Evolutionary conservation across 2,797 vertebrate species (phyloP).

Genomic region (Gadopsis bispinosus): DNA sequence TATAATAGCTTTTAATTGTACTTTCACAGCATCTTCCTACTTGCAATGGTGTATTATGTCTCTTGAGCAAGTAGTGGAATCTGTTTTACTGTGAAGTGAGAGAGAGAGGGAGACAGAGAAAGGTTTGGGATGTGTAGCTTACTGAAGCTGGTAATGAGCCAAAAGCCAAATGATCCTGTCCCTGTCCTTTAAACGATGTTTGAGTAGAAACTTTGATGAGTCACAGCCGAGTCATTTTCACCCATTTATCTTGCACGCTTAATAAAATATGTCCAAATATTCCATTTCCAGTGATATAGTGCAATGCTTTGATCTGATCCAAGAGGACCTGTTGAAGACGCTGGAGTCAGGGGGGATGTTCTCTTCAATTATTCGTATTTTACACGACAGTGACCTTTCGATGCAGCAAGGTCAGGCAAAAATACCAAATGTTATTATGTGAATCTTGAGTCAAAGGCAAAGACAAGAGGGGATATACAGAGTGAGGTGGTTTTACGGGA

Average conservation of each 20-base stretch:
- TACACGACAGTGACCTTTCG: slow-evolving; percentile 20
- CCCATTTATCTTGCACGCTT: slow-evolving; percentile 52
- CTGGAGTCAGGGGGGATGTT: slow-evolving; percentile 2
- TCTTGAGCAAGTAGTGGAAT: slow-evolving; percentile 9
- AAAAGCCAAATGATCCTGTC: slow-evolving; percentile 43
- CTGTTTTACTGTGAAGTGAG: slow-evolving; percentile 15
- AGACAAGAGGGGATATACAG: slow-evolving; percentile 8
- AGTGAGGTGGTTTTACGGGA: slow-evolving; percentile 19
- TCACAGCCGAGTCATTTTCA: slow-evolving; percentile 49
- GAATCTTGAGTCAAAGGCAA: slow-evolving; percentile 34
- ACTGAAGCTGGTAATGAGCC: slow-evolving; percentile 53
- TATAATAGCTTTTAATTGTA: slow-evolving; percentile 24
- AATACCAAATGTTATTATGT: slow-evolving; percentile 39
- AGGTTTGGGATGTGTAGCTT: slow-evolving; percentile 25
- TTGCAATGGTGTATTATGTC: slow-evolving; percentile 30
- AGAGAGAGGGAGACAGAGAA: slow-evolving; percentile 17
- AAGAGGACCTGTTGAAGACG: slow-evolving; percentile 34
- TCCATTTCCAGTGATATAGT: slow-evolving; percentile 26
- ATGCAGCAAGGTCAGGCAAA: slow-evolving; percentile 32
- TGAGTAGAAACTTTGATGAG: slow-evolving; percentile 60
- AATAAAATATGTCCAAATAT: slow-evolving; percentile 57
- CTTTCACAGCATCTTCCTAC: slow-evolving; percentile 24
- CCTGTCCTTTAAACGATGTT: slow-evolving; percentile 53
- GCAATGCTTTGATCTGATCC: slow-evolving; percentile 37
- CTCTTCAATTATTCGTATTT: slow-evolving; percentile 48